Percentiles rank a stretch among this genome's conserved stretches.
Evolutionary conservation across 2,113 vertebrate species (phyloP).

Genomic region (Procapra przewalskii): DNA sequence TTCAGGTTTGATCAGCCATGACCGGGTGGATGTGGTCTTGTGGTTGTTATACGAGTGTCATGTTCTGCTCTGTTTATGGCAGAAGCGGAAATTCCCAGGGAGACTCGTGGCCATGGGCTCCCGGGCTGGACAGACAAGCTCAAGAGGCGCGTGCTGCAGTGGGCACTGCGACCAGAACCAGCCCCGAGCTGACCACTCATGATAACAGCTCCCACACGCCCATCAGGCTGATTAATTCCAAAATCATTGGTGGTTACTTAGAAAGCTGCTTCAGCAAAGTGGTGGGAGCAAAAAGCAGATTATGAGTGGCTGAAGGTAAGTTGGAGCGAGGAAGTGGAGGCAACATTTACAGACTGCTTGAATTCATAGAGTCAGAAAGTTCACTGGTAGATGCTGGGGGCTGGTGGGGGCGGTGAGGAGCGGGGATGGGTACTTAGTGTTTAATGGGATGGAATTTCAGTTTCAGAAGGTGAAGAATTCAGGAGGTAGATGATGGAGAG

Average conservation of each 20-base stretch:
- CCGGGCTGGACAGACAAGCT: background rate
- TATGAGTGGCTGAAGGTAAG: background rate
- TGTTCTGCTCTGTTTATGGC: background rate
- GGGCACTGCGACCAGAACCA: background rate
- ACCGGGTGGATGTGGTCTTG: accelerated
- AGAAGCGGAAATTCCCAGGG: background rate
- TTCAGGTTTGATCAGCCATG: background rate
- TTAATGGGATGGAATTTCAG: background rate
- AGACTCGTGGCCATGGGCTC: background rate
- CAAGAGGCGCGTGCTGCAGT: background rate
- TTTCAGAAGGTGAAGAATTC: background rate
- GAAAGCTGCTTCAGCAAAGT: background rate
- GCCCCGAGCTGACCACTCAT: background rate
- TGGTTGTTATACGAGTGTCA: background rate
- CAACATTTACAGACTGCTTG: background rate
- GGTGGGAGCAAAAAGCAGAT: background rate
- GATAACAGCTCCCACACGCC: background rate
- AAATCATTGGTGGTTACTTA: background rate
- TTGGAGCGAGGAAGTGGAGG: background rate
- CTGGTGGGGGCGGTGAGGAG: accelerated
- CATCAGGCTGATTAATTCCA: background rate
- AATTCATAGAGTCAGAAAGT: background rate
- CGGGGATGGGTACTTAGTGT: background rate
- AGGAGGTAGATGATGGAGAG: background rate
- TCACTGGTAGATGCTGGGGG: background rate